Conservation (phyloP, 2,113 vertebrate genomes). For the Stegostoma tigrinum region DNA sequence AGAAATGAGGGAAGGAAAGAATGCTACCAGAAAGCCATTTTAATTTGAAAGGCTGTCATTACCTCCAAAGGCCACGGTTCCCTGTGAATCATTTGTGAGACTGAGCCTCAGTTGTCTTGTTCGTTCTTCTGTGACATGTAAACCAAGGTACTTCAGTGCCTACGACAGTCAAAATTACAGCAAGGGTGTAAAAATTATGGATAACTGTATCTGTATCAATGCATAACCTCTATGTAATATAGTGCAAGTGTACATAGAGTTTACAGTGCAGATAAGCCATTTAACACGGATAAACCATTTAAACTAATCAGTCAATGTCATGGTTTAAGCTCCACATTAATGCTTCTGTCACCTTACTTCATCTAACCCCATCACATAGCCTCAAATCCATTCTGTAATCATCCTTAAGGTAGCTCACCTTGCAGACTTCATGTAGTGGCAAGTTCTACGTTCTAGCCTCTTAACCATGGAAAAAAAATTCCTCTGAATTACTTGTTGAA, state of each 20-base stretch:
- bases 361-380: neutral
- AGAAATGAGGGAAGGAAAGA: neutral
- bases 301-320: neutral
- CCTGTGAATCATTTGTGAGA: constrained; percentile 72
- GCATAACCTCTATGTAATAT: neutral
- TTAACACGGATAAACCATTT: neutral
- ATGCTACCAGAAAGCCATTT: neutral
- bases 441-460: neutral
- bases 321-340: neutral
- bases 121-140: constrained; percentile 72
- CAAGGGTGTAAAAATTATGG: neutral
- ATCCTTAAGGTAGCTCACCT: neutral
- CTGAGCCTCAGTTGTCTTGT: constrained; percentile 62
- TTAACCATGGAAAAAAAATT: neutral
- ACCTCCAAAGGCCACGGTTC: constrained; percentile 82
- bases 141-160: constrained; percentile 74
- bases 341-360: neutral
- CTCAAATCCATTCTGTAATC: neutral
- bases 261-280: neutral
- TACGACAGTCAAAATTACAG: constrained; percentile 41
- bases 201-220: neutral
- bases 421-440: neutral
- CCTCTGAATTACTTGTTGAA: neutral
- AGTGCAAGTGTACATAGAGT: neutral
- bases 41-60: neutral